These are phyloP conservation scores for Lasioglossum lativentre DNA, from an alignment of 2,888 invertebrate species.

Conservation along the genomic window DNA sequence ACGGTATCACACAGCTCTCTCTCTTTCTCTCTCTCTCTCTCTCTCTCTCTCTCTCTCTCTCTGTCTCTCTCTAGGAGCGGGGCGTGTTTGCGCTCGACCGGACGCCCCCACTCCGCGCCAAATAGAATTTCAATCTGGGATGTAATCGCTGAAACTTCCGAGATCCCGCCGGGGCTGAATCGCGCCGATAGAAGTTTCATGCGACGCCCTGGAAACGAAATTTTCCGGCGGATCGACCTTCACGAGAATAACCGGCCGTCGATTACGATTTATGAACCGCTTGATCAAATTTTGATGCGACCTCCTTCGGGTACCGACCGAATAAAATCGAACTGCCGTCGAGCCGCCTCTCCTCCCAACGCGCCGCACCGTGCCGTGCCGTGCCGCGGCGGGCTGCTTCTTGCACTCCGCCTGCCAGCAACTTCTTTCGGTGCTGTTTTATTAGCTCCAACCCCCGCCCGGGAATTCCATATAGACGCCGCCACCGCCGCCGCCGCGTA, in stretches of 20 bases:
- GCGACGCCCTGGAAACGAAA: conserved; percentile 35
- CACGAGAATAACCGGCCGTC: conserved; percentile 30
- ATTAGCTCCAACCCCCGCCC: not conserved
- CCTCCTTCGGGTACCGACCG: not conserved
- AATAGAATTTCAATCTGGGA: conserved; percentile 66
- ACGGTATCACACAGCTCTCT: not conserved
- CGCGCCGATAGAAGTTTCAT: conserved; percentile 53
- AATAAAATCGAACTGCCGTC: conserved; percentile 8
- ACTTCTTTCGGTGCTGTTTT: conserved; percentile 4
- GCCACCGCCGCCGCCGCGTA: not conserved
- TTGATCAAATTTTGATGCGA: conserved; percentile 50
- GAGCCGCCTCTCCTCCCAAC: not conserved
- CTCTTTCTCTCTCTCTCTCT: not conserved
- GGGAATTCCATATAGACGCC: not conserved
- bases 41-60: not conserved
- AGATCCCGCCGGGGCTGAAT: conserved; percentile 51
- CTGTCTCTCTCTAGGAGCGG: conserved; percentile 22
- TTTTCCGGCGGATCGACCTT: conserved; percentile 45
- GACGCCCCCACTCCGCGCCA: conserved; percentile 30
- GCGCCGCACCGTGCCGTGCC: not conserved
- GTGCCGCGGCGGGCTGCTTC: not conserved
- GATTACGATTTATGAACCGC: conserved; percentile 59
- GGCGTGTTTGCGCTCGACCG: conserved; percentile 56
- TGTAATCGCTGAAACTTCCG: conserved; percentile 65
- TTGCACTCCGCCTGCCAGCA: not conserved